These are phyloP conservation scores for Lepilemur ruficaudatus DNA, from an alignment of 2,797 vertebrate genomes.

Conservation along the genomic window DNA sequence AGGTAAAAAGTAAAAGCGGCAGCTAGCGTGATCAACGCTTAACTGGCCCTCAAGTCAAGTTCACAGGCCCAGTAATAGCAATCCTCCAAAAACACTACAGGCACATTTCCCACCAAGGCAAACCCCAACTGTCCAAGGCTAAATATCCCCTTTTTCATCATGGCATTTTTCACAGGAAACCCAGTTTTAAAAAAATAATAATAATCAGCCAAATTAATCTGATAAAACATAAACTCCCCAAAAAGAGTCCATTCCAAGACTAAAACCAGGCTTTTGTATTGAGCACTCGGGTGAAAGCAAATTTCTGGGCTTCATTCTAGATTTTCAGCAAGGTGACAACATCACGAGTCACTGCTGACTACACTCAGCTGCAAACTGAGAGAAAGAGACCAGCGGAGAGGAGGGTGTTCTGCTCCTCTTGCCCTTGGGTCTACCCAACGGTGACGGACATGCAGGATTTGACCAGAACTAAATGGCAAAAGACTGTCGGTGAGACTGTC, in stretches of 20 bases:
- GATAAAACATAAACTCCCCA: background rate
- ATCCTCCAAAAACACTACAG: constrained; percentile 5
- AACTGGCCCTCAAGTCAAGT: background rate
- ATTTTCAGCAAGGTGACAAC: constrained; percentile 27
- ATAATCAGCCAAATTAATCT: background rate
- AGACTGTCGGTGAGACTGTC: background rate
- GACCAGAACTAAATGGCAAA: constrained; percentile 24
- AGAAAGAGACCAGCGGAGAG: background rate
- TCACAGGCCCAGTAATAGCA: background rate
- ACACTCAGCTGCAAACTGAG: too few relatives aligned
- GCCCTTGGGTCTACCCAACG: background rate
- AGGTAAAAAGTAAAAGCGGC: constrained; percentile 1
- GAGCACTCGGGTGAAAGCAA: background rate
- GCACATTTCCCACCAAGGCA: background rate
- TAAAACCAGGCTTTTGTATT: constrained; percentile 18
- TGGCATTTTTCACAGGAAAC: too few relatives aligned
- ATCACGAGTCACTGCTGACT: background rate
- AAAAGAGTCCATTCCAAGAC: constrained; percentile 29
- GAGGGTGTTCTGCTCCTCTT: background rate
- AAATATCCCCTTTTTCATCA: too few relatives aligned
- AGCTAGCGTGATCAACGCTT: background rate
- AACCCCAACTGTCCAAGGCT: too few relatives aligned
- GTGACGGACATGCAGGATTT: background rate
- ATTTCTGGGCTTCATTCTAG: background rate
- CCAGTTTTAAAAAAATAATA: too few relatives aligned